Conservation (phyloP, 2,797 vertebrate genomes). For the Melanotaenia boesemani region DNA sequence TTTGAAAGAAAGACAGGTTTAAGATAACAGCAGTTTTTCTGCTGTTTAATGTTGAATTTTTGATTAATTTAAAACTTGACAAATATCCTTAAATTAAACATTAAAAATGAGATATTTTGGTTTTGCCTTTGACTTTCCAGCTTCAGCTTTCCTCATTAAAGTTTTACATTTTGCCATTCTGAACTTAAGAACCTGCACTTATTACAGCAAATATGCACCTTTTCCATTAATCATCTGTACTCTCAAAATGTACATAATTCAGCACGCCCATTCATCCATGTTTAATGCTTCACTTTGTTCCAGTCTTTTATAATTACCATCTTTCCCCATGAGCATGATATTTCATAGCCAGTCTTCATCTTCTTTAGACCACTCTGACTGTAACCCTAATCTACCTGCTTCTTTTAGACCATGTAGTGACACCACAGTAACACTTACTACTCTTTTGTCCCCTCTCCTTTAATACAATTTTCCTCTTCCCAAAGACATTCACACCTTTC, state of each 20-base stretch:
- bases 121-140: background rate
- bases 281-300: slow-evolving; percentile 2
- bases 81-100: background rate
- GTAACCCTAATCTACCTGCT: background rate
- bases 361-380: slow-evolving; percentile 5
- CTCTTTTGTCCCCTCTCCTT: slow-evolving; percentile 18
- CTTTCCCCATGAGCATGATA: slow-evolving; percentile 20
- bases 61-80: background rate
- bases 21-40: background rate
- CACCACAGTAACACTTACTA: slow-evolving; percentile 10
- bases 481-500: slow-evolving; percentile 31
- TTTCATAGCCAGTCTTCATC: background rate
- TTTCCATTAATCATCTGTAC: slow-evolving; percentile 9
- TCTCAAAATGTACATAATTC: slow-evolving; percentile 15
- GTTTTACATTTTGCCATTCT: background rate
- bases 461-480: background rate
- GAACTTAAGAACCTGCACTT: background rate
- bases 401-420: slow-evolving; percentile 8
- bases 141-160: background rate
- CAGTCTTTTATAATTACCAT: slow-evolving; percentile 10
- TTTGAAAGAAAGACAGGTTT: background rate
- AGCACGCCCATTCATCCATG: background rate
- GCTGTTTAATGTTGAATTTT: background rate
- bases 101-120: background rate
- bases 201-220: background rate